Base-by-base conservation (phyloP, 35 echinoderm and acorn worm genomes). In the Heliocidaris erythrogramma region DNA sequence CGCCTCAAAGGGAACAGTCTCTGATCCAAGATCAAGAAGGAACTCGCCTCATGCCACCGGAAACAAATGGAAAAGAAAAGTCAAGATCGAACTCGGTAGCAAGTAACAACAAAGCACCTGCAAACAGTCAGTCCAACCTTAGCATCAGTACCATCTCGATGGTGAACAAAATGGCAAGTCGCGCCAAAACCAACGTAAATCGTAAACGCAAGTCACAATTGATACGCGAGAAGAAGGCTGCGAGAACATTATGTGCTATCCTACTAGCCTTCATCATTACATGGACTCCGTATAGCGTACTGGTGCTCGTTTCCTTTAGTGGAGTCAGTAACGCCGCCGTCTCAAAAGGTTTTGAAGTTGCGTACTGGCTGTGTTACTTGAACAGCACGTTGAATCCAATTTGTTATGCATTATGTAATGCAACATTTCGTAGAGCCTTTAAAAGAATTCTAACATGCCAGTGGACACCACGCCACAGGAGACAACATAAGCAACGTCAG, bases 361-460 rank as follows among this genome's bases (percentile, higher is more conserved):
- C 97, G 7, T 99, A 99, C 90, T 99, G 97, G 97, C 96, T 97
- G 85, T 99, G 98, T 90, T 99, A 99, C 60, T 88, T 99, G 12
- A 99, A 99, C 86, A 99, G 98, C 95, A 99, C 98, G 10, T 94
- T 97, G 27, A 99, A 99, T 94, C 98, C 98, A 11, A 97, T 99
- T 88, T 99, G 98, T 95, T 99, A 99, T 91, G 98, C 98, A 53
- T 95, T 99, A 60, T 99, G 98, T 90, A 99, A 99, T 93, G 94
- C 96, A 86, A 97, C 96, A 87, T 99, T 99, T 95, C 93, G 98
- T 32, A 96, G 94, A 53, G 95, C 98, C 18, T 99, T 99, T 94
- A 96, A 96, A 93, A 96, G 96, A 56, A 99, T 99, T 86, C 90
- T 99, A 86, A 95, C 95, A 16, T 99, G 98, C 85, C 95, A 94